Evolutionary conservation across 2,888 invertebrate species (phyloP).

Genomic region (Callinectes sapidus): DNA sequence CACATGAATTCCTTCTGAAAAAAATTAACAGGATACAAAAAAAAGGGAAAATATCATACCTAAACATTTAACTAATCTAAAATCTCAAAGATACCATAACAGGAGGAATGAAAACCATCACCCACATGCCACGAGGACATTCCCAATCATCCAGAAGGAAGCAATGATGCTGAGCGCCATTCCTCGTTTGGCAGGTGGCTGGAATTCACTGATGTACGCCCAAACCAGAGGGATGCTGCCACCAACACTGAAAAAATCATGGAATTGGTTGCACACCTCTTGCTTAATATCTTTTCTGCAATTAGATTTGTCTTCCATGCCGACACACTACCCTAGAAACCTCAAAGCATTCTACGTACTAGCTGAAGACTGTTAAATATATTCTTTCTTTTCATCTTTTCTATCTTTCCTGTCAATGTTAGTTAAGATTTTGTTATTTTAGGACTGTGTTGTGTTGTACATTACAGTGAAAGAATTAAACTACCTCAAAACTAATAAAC

Average conservation of each 20-base stretch:
- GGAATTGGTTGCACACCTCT: background rate
- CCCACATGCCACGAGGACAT: conserved; percentile 84
- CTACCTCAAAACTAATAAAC: background rate
- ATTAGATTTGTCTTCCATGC: too few species aligned
- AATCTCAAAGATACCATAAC: background rate
- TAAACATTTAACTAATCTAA: too few species aligned
- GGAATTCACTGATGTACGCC: conserved; percentile 89
- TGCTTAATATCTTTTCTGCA: too few species aligned
- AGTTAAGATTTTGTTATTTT: too few species aligned
- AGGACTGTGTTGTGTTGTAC: too few species aligned
- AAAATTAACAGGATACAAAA: background rate
- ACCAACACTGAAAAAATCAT: conserved; percentile 80
- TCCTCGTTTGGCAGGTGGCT: conserved; percentile 86
- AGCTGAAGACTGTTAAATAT: too few species aligned
- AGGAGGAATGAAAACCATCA: background rate
- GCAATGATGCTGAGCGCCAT: conserved; percentile 90
- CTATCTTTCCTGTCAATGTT: too few species aligned
- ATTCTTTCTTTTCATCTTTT: too few species aligned
- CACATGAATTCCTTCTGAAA: background rate
- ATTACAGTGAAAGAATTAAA: too few species aligned
- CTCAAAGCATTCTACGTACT: too few species aligned
- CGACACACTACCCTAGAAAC: too few species aligned
- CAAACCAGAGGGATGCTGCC: conserved; percentile 90
- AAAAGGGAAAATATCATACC: too few species aligned
- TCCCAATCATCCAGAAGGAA: conserved; percentile 88